These are phyloP conservation scores for Crossaster papposus DNA, from an alignment of 53 echinoderm and acorn worm genomes.

Conservation along the genomic window DNA sequence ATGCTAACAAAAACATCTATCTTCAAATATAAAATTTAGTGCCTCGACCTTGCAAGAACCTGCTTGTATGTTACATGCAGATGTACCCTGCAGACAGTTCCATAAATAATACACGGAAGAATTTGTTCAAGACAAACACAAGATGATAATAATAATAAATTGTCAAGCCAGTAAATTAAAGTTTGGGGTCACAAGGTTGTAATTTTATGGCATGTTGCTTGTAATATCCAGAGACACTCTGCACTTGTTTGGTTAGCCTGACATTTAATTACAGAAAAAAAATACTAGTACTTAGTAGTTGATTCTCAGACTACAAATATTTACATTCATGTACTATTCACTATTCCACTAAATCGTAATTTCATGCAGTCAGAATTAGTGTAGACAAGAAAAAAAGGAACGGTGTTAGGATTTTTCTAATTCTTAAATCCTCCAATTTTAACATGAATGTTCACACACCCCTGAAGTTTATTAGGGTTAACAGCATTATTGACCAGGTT, in stretches of 20 bases:
- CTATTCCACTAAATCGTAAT: no score
- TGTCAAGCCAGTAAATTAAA: neutral
- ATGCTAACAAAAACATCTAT: neutral
- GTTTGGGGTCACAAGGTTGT: neutral
- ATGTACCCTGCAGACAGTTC: neutral
- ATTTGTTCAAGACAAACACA: neutral
- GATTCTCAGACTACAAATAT: neutral
- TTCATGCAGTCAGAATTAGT: no score
- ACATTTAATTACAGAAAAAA: neutral
- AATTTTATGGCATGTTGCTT: neutral
- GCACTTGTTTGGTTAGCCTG: neutral
- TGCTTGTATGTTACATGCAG: neutral
- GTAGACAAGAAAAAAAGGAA: no score
- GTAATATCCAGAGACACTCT: neutral
- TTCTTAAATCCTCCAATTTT: no score
- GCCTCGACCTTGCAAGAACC: neutral
- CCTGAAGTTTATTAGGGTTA: no score
- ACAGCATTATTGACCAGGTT: no score
- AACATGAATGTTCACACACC: no score
- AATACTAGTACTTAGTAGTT: no score
- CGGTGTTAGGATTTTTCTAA: no score
- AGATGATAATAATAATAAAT: no score
- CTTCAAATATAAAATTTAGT: neutral
- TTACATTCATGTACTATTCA: neutral
- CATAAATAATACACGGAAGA: neutral